Conservation (phyloP, 2,113 vertebrate species). For the Prochilodus magdalenae region DNA sequence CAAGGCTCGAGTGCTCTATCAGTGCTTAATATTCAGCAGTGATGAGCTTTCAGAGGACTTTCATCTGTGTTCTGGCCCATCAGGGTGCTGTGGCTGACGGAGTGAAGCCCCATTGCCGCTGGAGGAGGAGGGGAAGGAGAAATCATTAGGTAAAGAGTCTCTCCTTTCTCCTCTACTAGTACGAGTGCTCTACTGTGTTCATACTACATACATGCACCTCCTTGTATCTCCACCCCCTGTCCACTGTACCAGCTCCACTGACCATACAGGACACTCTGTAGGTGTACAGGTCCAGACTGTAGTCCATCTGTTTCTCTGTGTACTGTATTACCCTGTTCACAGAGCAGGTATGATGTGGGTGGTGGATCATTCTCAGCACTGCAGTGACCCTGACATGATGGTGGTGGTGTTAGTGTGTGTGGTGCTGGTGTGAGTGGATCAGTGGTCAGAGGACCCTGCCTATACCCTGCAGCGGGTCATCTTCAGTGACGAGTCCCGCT, state of each 20-base stretch:
- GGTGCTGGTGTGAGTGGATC: no score
- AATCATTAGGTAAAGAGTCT: slow-evolving; percentile 41
- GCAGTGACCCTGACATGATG: no score
- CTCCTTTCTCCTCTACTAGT: slow-evolving; percentile 5
- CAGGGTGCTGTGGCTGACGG: background rate
- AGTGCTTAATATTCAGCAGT: slow-evolving; percentile 22
- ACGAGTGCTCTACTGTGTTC: no score
- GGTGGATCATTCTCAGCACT: no score
- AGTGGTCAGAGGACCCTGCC: no score
- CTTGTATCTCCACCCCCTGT: background rate
- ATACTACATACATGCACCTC: background rate
- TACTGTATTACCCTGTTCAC: no score
- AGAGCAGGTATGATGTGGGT: no score
- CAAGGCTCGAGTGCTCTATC: background rate
- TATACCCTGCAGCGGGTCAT: no score
- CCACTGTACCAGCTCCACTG: background rate
- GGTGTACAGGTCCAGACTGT: no score
- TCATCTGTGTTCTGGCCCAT: slow-evolving; percentile 16
- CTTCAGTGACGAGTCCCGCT: no score
- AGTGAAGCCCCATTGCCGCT: background rate
- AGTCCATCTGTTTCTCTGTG: no score
- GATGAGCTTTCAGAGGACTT: slow-evolving; percentile 14
- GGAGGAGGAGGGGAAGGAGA: slow-evolving; percentile 19
- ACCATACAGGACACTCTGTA: no score
- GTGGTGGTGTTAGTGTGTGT: background rate